These are phyloP conservation scores for Toxotes chatareus DNA, from an alignment of 2,113 vertebrate genomes.

Conservation along the genomic window DNA sequence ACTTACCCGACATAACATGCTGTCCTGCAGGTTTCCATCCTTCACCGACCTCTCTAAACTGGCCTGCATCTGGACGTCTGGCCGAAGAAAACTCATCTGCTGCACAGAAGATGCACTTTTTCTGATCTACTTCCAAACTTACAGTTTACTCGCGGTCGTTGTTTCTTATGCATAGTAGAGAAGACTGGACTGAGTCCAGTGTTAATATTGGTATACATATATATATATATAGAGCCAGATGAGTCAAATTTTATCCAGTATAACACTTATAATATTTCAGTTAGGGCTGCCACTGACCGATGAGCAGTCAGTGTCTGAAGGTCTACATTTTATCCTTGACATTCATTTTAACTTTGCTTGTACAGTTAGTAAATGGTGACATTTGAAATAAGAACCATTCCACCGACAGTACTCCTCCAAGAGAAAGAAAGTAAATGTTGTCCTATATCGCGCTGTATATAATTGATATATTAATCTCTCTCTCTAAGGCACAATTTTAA, in stretches of 20 bases:
- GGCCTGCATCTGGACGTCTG: slow-evolving; percentile 59
- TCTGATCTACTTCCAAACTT: slow-evolving; percentile 45
- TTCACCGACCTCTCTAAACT: slow-evolving; percentile 40
- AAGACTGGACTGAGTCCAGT: slow-evolving; percentile 18
- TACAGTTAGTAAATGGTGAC: slow-evolving; percentile 52
- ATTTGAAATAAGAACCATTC: slow-evolving; percentile 56
- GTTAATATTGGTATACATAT: slow-evolving; percentile 59
- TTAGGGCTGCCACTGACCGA: slow-evolving; percentile 22
- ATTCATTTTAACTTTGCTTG: slow-evolving; percentile 61
- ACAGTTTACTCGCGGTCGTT: slow-evolving; percentile 20
- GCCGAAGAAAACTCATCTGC: slow-evolving; percentile 37
- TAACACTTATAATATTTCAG: slow-evolving; percentile 22
- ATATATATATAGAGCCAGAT: slow-evolving; percentile 49
- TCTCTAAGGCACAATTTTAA: slow-evolving; percentile 87
- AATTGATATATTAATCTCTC: slow-evolving; percentile 89
- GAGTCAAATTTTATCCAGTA: slow-evolving; percentile 33
- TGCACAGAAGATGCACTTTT: slow-evolving; percentile 71
- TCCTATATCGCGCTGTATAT: slow-evolving; percentile 87
- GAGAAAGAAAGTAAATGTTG: slow-evolving; percentile 75
- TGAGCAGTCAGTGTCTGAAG: slow-evolving; percentile 27
- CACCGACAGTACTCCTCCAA: slow-evolving; percentile 64
- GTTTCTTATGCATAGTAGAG: slow-evolving; percentile 33
- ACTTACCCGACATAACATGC: slow-evolving; percentile 29
- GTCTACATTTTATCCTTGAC: slow-evolving; percentile 20
- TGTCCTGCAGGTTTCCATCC: slow-evolving; percentile 42